These are phyloP conservation scores for Uria lomvia DNA, from an alignment of 2,113 vertebrate species.

Conservation along the genomic window DNA sequence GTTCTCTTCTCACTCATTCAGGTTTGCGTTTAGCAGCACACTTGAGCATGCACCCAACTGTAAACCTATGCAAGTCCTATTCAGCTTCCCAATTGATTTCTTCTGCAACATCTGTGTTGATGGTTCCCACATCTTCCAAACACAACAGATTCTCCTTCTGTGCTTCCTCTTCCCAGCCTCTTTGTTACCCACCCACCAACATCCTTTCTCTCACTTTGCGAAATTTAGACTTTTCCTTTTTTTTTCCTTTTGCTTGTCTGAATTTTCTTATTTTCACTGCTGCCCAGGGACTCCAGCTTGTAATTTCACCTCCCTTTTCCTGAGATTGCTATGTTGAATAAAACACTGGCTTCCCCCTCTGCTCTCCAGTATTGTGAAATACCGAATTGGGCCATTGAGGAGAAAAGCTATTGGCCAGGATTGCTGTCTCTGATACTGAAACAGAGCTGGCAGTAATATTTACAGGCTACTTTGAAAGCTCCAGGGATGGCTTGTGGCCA, in stretches of 20 bases:
- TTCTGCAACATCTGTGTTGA: slow-evolving; percentile 53
- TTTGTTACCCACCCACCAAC: not conserved
- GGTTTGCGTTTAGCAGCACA: slow-evolving; percentile 15
- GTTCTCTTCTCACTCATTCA: slow-evolving; percentile 5
- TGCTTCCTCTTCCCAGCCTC: not conserved
- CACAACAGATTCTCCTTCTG: slow-evolving; percentile 42
- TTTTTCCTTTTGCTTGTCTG: not conserved
- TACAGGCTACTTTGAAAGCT: slow-evolving; percentile 57
- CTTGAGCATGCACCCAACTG: not conserved
- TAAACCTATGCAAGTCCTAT: slow-evolving; percentile 19
- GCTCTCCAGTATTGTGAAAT: slow-evolving; percentile 10
- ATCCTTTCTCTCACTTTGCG: not conserved
- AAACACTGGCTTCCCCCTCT: not conserved
- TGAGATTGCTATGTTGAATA: not conserved
- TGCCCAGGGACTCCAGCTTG: not conserved
- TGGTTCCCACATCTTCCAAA: slow-evolving; percentile 49
- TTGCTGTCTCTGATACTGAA: slow-evolving; percentile 37
- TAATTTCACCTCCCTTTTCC: slow-evolving; percentile 33
- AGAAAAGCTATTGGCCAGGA: slow-evolving; percentile 8
- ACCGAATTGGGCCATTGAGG: not conserved
- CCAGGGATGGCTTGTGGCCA: slow-evolving; percentile 57
- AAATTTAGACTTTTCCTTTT: not conserved
- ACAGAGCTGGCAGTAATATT: slow-evolving; percentile 42
- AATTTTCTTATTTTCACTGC: slow-evolving; percentile 2
- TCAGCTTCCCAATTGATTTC: slow-evolving; percentile 23